Evolutionary conservation across 2,888 invertebrate genomes (phyloP).

Genomic region (Polyommatus iphigenia): DNA sequence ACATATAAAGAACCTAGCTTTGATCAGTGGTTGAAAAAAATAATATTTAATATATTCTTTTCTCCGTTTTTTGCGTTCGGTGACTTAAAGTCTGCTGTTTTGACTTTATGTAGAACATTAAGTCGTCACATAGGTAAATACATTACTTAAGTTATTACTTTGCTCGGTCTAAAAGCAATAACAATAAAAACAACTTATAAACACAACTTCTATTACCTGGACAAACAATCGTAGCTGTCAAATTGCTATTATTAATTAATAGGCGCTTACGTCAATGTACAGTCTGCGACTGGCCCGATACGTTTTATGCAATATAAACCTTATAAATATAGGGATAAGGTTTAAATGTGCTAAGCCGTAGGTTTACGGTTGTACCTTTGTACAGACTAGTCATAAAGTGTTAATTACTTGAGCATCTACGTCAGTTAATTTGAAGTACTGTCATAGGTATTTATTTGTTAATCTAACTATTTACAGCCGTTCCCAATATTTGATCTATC

Average conservation of each 20-base stretch:
- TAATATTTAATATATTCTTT: too few species aligned
- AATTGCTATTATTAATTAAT: conserved; percentile 30
- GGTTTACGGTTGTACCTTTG: not conserved
- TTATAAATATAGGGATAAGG: too few species aligned
- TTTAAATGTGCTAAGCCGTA: not conserved
- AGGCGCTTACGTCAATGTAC: conserved; percentile 25
- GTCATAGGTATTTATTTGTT: too few species aligned
- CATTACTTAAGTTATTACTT: too few species aligned
- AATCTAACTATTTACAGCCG: too few species aligned
- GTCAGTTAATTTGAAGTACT: not conserved
- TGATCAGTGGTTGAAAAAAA: too few species aligned
- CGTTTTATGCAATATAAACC: not conserved
- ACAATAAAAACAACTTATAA: too few species aligned
- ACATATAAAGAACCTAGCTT: too few species aligned
- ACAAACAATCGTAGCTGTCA: conserved; percentile 12
- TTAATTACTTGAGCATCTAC: not conserved
- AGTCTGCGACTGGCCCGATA: not conserved
- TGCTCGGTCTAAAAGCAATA: too few species aligned
- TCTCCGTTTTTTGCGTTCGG: too few species aligned
- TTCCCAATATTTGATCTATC: too few species aligned
- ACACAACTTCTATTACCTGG: not conserved
- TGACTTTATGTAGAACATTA: not conserved
- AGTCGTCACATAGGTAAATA: not conserved
- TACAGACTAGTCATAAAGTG: not conserved
- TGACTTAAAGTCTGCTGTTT: too few species aligned